Conservation (phyloP, 1,140 invertebrate species). For the Macrosteles quadrilineatus region DNA sequence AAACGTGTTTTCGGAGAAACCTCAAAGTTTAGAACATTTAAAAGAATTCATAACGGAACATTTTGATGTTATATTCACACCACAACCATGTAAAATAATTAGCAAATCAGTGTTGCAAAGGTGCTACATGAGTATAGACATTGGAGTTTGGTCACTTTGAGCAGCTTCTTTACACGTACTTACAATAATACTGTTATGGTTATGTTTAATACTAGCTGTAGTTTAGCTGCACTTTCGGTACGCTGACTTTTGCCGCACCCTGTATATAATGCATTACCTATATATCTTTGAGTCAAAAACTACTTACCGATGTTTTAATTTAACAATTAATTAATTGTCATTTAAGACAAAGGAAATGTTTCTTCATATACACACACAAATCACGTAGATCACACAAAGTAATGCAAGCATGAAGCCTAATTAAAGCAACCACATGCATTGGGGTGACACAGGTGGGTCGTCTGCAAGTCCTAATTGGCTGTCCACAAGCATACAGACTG, state of each 20-base stretch:
- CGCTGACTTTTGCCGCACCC: constrained; percentile 1
- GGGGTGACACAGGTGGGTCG: too few species aligned
- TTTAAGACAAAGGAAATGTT: too few species aligned
- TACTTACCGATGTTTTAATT: too few species aligned
- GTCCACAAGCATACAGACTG: too few species aligned
- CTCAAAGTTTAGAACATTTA: background rate
- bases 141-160: background rate
- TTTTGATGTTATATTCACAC: constrained; percentile 4
- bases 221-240: constrained; percentile 12
- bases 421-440: too few species aligned
- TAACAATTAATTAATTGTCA: too few species aligned
- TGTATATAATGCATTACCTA: too few species aligned
- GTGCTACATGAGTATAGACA: background rate
- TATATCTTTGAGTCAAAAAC: too few species aligned
- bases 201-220: constrained; percentile 5
- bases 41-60: background rate
- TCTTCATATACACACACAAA: too few species aligned
- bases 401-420: too few species aligned
- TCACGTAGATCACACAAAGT: too few species aligned
- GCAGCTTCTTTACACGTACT: background rate
- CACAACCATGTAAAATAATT: background rate
- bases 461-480: too few species aligned
- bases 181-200: background rate
- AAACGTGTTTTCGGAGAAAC: constrained; percentile 8
- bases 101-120: background rate